Conservation (phyloP, 2,113 vertebrate species). For the Syngnathoides biaculeatus region DNA sequence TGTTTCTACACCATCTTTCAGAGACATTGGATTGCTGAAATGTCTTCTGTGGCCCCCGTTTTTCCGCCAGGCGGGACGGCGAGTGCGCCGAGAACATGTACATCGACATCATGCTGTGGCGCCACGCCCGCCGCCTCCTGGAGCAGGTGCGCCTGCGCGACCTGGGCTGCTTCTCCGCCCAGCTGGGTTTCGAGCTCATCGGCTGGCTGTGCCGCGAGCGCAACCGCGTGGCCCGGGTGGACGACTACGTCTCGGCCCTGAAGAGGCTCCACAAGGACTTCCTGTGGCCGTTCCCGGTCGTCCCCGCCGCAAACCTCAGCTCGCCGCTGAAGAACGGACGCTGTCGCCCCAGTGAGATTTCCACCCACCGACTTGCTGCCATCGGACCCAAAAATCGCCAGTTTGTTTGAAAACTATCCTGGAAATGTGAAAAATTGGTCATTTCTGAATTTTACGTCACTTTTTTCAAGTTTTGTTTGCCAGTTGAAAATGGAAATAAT, state of each 20-base stretch:
- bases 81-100: slow-evolving; percentile 96
- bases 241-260: slow-evolving; percentile 88
- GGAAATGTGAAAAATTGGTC: no score
- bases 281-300: slow-evolving; percentile 93
- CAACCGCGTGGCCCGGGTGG: slow-evolving; percentile 85
- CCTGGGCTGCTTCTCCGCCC: slow-evolving; percentile 93
- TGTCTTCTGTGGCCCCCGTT: neutral
- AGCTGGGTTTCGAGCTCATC: slow-evolving; percentile 94
- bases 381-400: no score
- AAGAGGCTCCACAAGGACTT: slow-evolving; percentile 94
- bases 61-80: slow-evolving; percentile 50
- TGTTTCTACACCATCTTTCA: neutral
- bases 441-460: no score
- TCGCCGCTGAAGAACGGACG: slow-evolving; percentile 93
- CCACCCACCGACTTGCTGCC: neutral
- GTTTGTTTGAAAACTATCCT: no score
- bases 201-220: slow-evolving; percentile 92
- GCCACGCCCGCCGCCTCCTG: slow-evolving; percentile 89
- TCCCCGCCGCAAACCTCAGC: slow-evolving; percentile 80
- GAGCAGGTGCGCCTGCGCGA: slow-evolving; percentile 92
- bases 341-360: slow-evolving; percentile 80
- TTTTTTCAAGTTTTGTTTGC: neutral
- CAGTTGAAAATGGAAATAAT: no score
- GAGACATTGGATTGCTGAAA: neutral
- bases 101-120: slow-evolving; percentile 98